These are phyloP conservation scores for Drosophila ogumai DNA, from an alignment of 1,140 invertebrate genomes.

Conservation along the genomic window DNA sequence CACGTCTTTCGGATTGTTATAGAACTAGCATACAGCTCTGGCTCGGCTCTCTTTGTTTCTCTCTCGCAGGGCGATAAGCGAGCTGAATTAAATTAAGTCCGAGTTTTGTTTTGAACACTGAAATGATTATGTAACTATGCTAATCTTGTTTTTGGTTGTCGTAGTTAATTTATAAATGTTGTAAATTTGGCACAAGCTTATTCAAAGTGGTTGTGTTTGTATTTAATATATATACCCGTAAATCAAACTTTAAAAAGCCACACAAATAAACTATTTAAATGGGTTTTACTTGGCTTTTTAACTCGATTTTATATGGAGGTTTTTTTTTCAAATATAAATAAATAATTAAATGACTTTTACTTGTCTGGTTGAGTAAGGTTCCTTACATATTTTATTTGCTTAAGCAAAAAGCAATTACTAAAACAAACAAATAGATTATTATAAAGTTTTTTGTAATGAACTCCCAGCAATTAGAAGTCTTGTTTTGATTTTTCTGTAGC, in stretches of 20 bases:
- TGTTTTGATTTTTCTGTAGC: neutral
- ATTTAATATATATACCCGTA: neutral
- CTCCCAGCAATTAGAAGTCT: neutral
- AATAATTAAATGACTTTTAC: neutral
- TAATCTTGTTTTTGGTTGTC: constrained; percentile 27
- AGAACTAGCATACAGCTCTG: constrained; percentile 40
- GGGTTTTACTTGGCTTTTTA: neutral
- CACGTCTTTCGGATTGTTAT: constrained; percentile 18
- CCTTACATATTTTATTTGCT: neutral
- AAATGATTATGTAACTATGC: constrained; percentile 44
- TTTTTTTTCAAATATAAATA: neutral
- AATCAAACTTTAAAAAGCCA: too few relatives aligned
- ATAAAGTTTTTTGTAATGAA: neutral
- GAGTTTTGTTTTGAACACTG: constrained; percentile 47
- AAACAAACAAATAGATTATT: neutral
- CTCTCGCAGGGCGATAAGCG: constrained; percentile 40
- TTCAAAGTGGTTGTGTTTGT: constrained; percentile 10
- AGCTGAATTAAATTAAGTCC: constrained; percentile 51
- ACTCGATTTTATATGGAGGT: neutral
- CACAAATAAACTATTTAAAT: neutral
- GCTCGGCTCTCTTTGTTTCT: constrained; percentile 17
- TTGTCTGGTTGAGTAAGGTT: neutral
- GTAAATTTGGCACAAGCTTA: constrained; percentile 34
- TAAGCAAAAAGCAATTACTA: neutral
- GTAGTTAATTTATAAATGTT: constrained; percentile 14